A percentile compares a stretch with the other conserved stretches of the same genome.
These are phyloP conservation scores for Troides oblongomaculatus DNA, from an alignment of 2,888 invertebrate species.

Conservation along the genomic window DNA sequence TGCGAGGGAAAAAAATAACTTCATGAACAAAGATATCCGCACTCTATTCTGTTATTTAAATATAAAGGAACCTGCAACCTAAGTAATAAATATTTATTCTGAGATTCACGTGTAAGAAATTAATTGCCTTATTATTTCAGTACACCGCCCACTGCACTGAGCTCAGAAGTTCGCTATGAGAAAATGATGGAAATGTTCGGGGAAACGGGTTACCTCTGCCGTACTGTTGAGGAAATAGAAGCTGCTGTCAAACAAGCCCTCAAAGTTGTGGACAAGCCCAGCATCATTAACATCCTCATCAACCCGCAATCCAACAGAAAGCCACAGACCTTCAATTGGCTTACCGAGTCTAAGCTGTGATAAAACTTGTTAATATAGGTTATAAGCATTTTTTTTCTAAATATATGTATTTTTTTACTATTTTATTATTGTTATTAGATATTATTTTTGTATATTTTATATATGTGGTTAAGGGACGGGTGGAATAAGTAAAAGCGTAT, in stretches of 20 bases:
- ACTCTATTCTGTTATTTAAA: too few relatives aligned
- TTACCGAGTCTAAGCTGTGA: conserved; percentile 94
- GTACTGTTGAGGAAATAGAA: conserved; percentile 87
- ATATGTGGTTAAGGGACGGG: conserved; percentile 5
- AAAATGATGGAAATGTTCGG: conserved; percentile 94
- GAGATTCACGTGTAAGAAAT: neutral
- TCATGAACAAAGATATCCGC: too few relatives aligned
- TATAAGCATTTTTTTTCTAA: conserved; percentile 12
- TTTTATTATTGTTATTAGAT: conserved; percentile 22
- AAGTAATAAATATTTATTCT: too few relatives aligned
- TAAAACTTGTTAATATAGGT: conserved; percentile 22
- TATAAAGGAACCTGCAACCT: too few relatives aligned
- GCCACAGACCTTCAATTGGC: conserved; percentile 94
- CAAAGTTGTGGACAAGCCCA: conserved; percentile 85
- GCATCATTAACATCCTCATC: conserved; percentile 94
- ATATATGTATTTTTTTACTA: conserved; percentile 24
- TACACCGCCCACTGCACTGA: conserved; percentile 90
- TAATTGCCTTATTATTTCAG: conserved; percentile 67
- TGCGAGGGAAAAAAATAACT: too few relatives aligned
- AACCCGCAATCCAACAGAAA: conserved; percentile 93
- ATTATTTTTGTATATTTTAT: conserved; percentile 28
- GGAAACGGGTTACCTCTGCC: conserved; percentile 88
- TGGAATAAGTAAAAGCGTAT: conserved; percentile 38
- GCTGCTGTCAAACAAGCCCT: conserved; percentile 84
- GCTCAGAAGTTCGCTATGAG: conserved; percentile 91